Evolutionary conservation across 2,113 vertebrate genomes (phyloP).

Genomic region (Cynopterus brachyotis): DNA sequence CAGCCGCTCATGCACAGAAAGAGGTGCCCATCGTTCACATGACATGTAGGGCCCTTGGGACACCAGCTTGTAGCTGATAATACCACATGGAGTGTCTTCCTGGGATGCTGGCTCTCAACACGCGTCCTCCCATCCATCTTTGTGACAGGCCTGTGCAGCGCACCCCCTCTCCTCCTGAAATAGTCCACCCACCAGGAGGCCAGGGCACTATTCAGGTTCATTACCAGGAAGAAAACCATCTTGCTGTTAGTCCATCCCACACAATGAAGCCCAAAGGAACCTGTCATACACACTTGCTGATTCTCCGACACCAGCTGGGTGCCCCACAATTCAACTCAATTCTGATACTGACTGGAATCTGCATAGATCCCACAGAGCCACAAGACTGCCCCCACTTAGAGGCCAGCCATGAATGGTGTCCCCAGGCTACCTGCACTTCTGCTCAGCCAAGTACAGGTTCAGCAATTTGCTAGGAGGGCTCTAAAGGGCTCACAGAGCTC

Average conservation of each 20-base stretch:
- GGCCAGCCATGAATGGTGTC: background rate
- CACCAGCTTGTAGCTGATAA: background rate
- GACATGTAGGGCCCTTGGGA: background rate
- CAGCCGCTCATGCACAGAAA: background rate
- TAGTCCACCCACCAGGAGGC: background rate
- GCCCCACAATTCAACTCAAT: background rate
- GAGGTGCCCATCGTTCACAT: background rate
- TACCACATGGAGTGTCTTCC: background rate
- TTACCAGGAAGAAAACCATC: background rate
- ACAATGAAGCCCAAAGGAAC: background rate
- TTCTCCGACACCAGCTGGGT: background rate
- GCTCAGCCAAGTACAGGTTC: background rate
- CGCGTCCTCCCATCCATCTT: background rate
- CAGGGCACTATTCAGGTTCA: background rate
- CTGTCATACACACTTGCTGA: no score
- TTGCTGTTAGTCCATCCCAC: background rate
- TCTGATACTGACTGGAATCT: background rate
- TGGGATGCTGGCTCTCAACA: background rate
- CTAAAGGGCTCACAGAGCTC: background rate
- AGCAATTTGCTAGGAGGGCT: background rate
- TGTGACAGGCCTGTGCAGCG: fast-evolving
- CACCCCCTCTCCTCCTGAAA: background rate
- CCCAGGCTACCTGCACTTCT: background rate
- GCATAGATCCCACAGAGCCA: background rate
- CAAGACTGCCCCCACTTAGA: background rate